Evolutionary conservation across 1,140 invertebrate species (phyloP).

Genomic region (Zophobas atratus): DNA sequence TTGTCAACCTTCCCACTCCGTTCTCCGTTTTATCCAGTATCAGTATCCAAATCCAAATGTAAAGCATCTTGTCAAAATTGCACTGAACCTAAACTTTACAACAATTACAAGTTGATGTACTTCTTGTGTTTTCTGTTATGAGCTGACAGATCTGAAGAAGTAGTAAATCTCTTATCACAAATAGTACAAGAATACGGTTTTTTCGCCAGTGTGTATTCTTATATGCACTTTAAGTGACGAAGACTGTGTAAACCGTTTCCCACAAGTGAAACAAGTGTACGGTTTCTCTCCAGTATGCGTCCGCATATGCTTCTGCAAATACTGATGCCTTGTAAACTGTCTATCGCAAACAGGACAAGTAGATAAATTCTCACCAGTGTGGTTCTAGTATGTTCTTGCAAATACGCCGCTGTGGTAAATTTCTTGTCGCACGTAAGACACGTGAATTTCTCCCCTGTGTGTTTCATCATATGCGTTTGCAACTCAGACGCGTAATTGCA

Average conservation of each 20-base stretch:
- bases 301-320: constrained; percentile 67
- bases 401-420: constrained; percentile 63
- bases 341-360: constrained; percentile 71
- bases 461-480: constrained; percentile 85
- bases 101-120: constrained; percentile 61
- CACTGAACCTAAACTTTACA: background rate
- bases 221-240: constrained; percentile 72
- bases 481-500: constrained; percentile 89
- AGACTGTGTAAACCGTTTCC: constrained; percentile 84
- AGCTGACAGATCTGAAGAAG: constrained; percentile 73
- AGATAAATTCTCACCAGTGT: constrained; percentile 63
- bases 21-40: too few species aligned
- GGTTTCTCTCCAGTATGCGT: constrained; percentile 81
- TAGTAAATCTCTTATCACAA: constrained; percentile 73
- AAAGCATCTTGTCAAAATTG: background rate
- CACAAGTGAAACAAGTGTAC: constrained; percentile 83
- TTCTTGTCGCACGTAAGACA: constrained; percentile 67
- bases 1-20: too few species aligned
- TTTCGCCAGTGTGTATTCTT: constrained; percentile 77
- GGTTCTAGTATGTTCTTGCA: constrained; percentile 61
- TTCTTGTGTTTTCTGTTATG: constrained; percentile 78
- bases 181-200: constrained; percentile 70
- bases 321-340: constrained; percentile 68
- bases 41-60: too few species aligned
- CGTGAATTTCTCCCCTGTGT: constrained; percentile 79